Evolutionary conservation across 2,113 vertebrate species (phyloP).

Genomic region (Oxyruncus cristatus): DNA sequence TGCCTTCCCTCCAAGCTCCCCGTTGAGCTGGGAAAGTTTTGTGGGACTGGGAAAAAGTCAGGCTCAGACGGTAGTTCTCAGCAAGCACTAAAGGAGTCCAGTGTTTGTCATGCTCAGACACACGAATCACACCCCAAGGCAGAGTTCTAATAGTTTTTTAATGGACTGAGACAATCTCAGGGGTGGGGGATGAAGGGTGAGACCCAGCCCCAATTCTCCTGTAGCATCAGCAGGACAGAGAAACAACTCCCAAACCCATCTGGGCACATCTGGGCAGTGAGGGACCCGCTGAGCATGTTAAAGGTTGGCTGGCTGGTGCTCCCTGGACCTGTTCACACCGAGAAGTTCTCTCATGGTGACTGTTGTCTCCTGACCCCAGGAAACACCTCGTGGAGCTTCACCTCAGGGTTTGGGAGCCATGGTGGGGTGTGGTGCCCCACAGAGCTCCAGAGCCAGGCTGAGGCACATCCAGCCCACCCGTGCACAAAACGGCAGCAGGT

Average conservation of each 20-base stretch:
- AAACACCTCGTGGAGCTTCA: not conserved
- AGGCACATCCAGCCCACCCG: not conserved
- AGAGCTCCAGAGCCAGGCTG: not conserved
- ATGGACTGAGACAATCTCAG: not conserved
- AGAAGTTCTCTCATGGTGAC: fast-evolving
- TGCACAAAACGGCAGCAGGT: not conserved
- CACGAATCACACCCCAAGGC: fast-evolving
- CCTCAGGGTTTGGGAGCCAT: not conserved
- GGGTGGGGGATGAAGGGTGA: fast-evolving
- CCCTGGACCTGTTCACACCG: no score
- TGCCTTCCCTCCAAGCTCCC: not conserved
- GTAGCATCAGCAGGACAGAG: no score
- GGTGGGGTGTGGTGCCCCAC: no score
- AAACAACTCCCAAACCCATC: not conserved
- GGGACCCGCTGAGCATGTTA: not conserved
- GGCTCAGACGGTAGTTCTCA: fast-evolving
- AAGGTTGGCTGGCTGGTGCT: not conserved
- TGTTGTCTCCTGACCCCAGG: no score
- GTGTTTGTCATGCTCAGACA: fast-evolving
- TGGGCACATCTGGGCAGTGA: not conserved
- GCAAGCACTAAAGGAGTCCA: fast-evolving
- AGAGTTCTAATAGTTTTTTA: fast-evolving
- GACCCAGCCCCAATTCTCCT: not conserved
- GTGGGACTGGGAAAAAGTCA: not conserved
- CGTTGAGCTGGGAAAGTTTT: not conserved